Conservation (phyloP, 2,888 invertebrate species). For the Zygothrica quintamaculata region DNA sequence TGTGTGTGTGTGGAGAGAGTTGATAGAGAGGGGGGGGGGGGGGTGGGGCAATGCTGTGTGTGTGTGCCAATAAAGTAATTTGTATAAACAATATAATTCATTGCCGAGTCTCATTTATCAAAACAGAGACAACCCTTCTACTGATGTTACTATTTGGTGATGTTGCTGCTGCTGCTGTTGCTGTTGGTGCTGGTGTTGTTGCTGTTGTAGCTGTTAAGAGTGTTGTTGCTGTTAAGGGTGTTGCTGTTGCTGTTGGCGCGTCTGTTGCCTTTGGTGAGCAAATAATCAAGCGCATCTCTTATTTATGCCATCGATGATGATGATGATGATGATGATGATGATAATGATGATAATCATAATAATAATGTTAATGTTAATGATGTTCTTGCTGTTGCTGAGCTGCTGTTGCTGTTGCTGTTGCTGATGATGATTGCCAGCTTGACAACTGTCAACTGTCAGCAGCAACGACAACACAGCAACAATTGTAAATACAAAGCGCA, state of each 20-base stretch:
- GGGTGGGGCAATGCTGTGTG: conserved; percentile 53
- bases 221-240: background rate
- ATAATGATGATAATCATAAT: conserved; percentile 18
- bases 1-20: no score
- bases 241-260: conserved; percentile 18
- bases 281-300: conserved; percentile 58
- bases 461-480: conserved; percentile 34
- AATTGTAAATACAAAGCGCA: conserved; percentile 5
- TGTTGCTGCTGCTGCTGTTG: background rate
- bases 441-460: conserved; percentile 77
- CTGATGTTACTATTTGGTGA: background rate
- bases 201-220: background rate
- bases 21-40: no score
- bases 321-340: conserved; percentile 28
- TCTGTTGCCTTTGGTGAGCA: conserved; percentile 13
- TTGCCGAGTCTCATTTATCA: conserved; percentile 72
- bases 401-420: conserved; percentile 18
- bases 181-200: background rate
- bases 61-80: conserved; percentile 75
- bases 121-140: conserved; percentile 50
- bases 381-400: conserved; percentile 36
- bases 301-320: conserved; percentile 64
- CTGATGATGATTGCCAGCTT: conserved; percentile 54
- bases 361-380: conserved; percentile 61
- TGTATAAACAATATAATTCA: conserved; percentile 79